Conservation (phyloP, 1,140 invertebrate species). For the Bombus confusus region DNA sequence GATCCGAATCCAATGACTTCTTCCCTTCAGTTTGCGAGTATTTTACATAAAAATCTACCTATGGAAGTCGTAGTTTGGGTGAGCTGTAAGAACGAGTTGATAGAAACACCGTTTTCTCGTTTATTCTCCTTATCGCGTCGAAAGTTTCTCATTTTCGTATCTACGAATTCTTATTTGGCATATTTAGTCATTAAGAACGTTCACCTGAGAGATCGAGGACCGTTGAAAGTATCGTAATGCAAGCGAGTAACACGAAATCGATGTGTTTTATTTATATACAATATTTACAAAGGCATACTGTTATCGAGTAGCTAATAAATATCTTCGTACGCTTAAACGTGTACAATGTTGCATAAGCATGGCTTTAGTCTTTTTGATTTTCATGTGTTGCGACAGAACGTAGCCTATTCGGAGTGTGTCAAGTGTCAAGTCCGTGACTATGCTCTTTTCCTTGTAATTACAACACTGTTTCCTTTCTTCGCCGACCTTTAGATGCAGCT, state of each 20-base stretch:
- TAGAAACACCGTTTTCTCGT: not conserved
- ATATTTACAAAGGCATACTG: slow-evolving; percentile 77
- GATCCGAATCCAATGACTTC: not conserved
- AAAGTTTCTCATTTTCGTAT: not conserved
- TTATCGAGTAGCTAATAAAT: slow-evolving; percentile 71
- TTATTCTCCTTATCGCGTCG: not conserved
- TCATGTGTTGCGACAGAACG: not conserved
- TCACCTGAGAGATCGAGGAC: not conserved
- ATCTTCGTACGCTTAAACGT: slow-evolving; percentile 63
- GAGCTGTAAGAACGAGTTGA: not conserved
- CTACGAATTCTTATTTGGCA: not conserved
- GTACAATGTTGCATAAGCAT: slow-evolving; percentile 60
- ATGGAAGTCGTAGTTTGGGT: not conserved
- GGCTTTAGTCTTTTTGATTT: slow-evolving; percentile 49
- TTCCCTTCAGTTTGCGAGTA: not conserved
- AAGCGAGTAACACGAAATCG: slow-evolving; percentile 66
- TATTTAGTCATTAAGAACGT: not conserved
- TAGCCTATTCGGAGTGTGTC: not conserved
- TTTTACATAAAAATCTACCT: not conserved
- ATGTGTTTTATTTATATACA: slow-evolving; percentile 79
- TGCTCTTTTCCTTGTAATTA: not conserved
- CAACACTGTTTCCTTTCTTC: not conserved
- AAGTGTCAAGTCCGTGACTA: not conserved
- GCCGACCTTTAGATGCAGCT: slow-evolving; percentile 73
- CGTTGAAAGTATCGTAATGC: not conserved